A percentile compares a stretch with the other conserved stretches of the same genome.
Evolutionary conservation across 2,888 invertebrate genomes (phyloP).

Genomic region (Eristalinus sepulchralis): DNA sequence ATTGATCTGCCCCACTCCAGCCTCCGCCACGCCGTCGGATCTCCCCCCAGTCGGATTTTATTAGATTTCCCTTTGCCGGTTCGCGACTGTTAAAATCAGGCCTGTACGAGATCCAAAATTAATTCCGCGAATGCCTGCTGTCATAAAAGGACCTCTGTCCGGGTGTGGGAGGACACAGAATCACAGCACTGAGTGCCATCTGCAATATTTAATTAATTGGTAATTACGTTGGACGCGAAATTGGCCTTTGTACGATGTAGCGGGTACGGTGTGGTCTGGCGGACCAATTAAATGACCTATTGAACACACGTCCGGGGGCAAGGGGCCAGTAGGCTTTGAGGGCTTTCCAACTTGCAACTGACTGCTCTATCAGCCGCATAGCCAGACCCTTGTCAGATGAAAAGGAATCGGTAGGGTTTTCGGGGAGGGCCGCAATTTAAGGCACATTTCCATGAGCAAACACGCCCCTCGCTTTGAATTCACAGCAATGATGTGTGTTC

Average conservation of each 20-base stretch:
- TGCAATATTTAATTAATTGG: slow-evolving; percentile 20
- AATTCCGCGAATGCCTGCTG: slow-evolving; percentile 1
- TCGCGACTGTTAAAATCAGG: neutral
- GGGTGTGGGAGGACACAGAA: neutral
- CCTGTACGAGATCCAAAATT: neutral
- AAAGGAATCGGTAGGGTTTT: neutral
- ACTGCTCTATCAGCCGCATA: neutral
- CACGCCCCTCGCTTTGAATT: neutral
- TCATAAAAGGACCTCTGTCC: neutral
- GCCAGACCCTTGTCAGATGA: neutral
- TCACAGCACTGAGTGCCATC: slow-evolving; percentile 6
- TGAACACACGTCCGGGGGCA: neutral
- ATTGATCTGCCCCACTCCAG: slow-evolving; percentile 9
- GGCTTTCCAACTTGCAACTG: neutral
- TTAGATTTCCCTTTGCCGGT: slow-evolving; percentile 35
- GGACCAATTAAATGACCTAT: slow-evolving; percentile 6
- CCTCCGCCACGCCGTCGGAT: neutral
- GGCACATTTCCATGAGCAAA: slow-evolving; percentile 18
- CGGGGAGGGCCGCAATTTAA: neutral
- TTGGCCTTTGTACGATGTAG: neutral
- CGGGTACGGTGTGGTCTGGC: neutral
- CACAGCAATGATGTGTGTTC: neutral
- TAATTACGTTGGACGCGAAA: slow-evolving; percentile 16
- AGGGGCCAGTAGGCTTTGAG: neutral
- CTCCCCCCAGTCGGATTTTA: slow-evolving; percentile 1